Evolutionary conservation across 2,888 invertebrate species (phyloP), one percentile per base, ranked within the genome.

Genomic region (Caenorhabditis virilis): DNA sequence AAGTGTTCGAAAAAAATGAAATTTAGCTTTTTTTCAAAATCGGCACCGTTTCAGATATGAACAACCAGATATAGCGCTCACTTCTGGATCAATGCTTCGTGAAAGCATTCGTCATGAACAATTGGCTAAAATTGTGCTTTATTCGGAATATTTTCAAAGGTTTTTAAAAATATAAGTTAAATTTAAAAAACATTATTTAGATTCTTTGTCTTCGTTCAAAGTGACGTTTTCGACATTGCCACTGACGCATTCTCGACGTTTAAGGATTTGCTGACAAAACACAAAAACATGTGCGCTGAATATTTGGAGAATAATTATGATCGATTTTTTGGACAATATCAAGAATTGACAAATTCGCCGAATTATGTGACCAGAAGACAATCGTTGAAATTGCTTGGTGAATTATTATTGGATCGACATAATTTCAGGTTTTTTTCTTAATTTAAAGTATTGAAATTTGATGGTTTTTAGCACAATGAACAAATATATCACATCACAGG

Each of bases 211-310:
- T 99, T 97, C 86, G 80, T 74, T 38, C 67, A 70, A 49, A 51
- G 57, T 11, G 62, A 61, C 20, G 97, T 97, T 77, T 99, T 99
- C 88, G 98, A 99, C 89, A 97, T 99, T 85, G 98, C 98, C 85
- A 97, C 97, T 78, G 98, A 99, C 90, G 98, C 98, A 87, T 99
- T 99, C 88, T 95, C 97, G 85, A 98, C 98, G 77, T 98, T 99
- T 88, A 99, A 99, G 90, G 87, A 87, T 68, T 75, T 87, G 59
- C 78, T 87, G 55, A 87, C 87, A n/a, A 85, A 85, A 73, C 87
- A 87, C 81, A 88, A 88, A 78, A 76, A 93, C 84, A 87, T 98
- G 83, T 94, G 95, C 86, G 95, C 98, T 54, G 95, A 95, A 86
- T 99, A 97, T 87, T 88, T 99, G 87, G 98, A 99, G 88, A 89